These are phyloP conservation scores for Halcyon smyrnensis DNA, from an alignment of 2,797 vertebrate genomes.

Conservation along the genomic window DNA sequence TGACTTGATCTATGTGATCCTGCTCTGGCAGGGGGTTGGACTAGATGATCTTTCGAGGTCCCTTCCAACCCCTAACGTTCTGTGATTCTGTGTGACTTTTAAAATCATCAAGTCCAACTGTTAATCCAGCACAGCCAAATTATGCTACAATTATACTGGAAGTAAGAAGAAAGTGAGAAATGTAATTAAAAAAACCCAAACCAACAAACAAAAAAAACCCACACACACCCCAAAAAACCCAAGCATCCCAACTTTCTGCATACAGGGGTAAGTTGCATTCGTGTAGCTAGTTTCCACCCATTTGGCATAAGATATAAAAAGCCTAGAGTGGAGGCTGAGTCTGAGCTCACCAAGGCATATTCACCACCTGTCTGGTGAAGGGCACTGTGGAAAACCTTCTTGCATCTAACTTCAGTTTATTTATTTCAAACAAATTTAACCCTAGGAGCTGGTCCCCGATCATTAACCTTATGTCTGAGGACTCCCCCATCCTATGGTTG, in stretches of 20 bases:
- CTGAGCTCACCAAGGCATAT: neutral
- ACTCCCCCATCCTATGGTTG: neutral
- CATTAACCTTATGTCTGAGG: neutral
- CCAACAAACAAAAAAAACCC: neutral
- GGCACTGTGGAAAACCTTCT: neutral
- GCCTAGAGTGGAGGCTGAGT: rapidly evolving
- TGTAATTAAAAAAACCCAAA: neutral
- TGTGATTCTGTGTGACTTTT: neutral
- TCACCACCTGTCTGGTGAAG: neutral
- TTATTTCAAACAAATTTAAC: neutral
- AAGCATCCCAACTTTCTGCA: neutral
- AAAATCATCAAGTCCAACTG: neutral
- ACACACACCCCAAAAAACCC: neutral
- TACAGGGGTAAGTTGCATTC: neutral
- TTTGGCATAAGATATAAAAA: neutral
- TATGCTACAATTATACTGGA: neutral
- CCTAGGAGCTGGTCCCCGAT: neutral
- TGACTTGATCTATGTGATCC: no score
- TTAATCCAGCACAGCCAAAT: neutral
- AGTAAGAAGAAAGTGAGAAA: neutral
- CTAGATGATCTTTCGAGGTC: no score
- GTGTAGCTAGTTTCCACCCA: neutral
- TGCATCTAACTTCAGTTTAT: neutral
- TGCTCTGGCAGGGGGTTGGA: no score
- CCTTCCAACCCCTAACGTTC: no score